A percentile compares a stretch with the other conserved stretches of the same genome.
Conservation (phyloP, 2,113 vertebrate genomes). For the Ariopsis seemanni region DNA sequence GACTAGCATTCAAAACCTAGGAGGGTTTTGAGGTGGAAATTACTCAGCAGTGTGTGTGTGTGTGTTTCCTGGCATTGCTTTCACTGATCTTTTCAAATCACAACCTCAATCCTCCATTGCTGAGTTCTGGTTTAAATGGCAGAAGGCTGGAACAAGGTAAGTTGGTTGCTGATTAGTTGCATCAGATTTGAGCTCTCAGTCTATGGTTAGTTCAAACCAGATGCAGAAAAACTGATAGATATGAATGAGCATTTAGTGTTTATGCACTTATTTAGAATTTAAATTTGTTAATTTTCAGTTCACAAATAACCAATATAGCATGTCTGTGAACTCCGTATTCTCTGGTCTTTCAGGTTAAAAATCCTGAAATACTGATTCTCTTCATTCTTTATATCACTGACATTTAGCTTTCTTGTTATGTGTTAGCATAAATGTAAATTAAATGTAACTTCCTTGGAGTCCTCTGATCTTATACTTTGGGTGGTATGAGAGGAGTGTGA, state of each 20-base stretch:
- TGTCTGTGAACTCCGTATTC: neutral
- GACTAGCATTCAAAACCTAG: neutral
- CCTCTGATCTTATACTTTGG: neutral
- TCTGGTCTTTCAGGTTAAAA: neutral
- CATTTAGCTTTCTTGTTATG: neutral
- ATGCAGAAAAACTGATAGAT: neutral
- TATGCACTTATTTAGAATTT: neutral
- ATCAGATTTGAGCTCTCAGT: neutral
- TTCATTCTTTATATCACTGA: neutral
- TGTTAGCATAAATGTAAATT: neutral
- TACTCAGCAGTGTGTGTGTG: neutral
- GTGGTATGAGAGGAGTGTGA: neutral
- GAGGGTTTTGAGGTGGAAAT: neutral
- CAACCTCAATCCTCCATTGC: neutral
- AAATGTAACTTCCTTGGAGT: neutral
- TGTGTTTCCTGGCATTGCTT: neutral
- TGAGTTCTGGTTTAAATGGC: neutral
- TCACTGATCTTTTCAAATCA: neutral
- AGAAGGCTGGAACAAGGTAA: neutral
- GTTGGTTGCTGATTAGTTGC: neutral
- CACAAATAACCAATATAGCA: neutral
- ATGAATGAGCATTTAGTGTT: neutral
- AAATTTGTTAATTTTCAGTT: neutral
- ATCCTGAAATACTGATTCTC: neutral
- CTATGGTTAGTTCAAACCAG: conserved; percentile 6